Base-by-base conservation (phyloP, 1,140 invertebrate genomes). In the Macrotrachela quadricornifera region DNA sequence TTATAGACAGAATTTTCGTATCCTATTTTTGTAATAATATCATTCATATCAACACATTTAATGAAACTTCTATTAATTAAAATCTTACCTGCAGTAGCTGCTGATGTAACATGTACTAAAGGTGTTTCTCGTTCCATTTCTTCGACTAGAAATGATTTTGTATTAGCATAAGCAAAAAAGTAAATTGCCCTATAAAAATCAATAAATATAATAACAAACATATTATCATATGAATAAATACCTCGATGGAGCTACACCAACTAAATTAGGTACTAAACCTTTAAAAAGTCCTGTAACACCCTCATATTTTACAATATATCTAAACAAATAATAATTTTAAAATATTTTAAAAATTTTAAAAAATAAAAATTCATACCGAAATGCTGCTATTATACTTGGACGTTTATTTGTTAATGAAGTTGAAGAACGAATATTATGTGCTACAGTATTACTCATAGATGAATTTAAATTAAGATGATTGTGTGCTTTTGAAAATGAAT, bases 171-270 rank as follows among this genome's bases (percentile, higher is more conserved):
- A 10, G 49, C 82, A 71, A 83, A 92, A 74, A 99, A 99, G 73
- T 99, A 99, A 56, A 99, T 88, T 44, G 92, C 91, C 61, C 92
- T 79, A 62, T 59, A 73, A 63, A 48, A 57, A 46, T 56, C 43
- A 57, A 41, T 38, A 21, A 18, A 46, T 39, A 37, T 37, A 10
- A 37, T 18, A 53, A 17, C 12, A n/a, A n/a, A 42, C 30, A 50
- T 40, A 30, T 36, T 53, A 47, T 21, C 38, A 16, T 37, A 40
- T 30, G 15, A 43, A 50, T 30, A 45, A 61, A 53, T 63, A 76
- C 75, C 75, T 72, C 0, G 90, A 94, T 0, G 94, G 94, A 40
- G 90, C 87, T 55, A 99, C 92, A 14, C 94, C 92, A 54, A 99
- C 78, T 55, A 99, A 75, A 71, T 95, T 97, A 11, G 92, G 91